Evolutionary conservation across 2,113 vertebrate genomes (phyloP).

Genomic region (Passer domesticus): DNA sequence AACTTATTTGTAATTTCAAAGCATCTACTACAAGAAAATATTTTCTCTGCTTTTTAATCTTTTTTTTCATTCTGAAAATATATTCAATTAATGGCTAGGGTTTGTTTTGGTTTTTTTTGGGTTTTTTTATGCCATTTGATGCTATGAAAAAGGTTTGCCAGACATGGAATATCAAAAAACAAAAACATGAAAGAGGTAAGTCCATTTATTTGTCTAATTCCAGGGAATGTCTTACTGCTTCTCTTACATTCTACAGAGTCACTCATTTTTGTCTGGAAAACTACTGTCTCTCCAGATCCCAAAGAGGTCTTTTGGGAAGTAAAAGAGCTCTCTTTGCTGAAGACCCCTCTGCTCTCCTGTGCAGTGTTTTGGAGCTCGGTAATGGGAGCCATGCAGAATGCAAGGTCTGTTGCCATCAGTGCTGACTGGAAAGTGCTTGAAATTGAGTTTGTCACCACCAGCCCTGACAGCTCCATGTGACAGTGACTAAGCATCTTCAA

Average conservation of each 20-base stretch:
- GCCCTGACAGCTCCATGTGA: background rate
- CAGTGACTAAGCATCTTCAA: background rate
- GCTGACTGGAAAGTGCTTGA: background rate
- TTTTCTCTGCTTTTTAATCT: background rate
- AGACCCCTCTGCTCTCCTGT: background rate
- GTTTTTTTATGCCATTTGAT: background rate
- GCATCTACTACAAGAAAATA: background rate
- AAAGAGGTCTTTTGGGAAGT: background rate
- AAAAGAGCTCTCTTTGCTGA: background rate
- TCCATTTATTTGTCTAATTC: rapidly evolving
- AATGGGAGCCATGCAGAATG: background rate
- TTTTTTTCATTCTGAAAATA: background rate
- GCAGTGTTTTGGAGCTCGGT: background rate
- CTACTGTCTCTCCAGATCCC: background rate
- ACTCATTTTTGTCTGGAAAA: background rate
- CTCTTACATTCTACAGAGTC: background rate
- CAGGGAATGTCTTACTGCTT: background rate
- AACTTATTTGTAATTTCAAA: background rate
- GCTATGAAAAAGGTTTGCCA: background rate
- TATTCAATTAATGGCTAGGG: background rate
- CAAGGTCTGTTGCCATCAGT: background rate
- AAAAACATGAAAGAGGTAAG: background rate
- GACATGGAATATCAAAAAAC: background rate
- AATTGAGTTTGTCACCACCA: background rate
- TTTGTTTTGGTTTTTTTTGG: background rate